These are phyloP conservation scores for Drosophila picticornis DNA, from an alignment of 2,888 invertebrate genomes.

Conservation along the genomic window DNA sequence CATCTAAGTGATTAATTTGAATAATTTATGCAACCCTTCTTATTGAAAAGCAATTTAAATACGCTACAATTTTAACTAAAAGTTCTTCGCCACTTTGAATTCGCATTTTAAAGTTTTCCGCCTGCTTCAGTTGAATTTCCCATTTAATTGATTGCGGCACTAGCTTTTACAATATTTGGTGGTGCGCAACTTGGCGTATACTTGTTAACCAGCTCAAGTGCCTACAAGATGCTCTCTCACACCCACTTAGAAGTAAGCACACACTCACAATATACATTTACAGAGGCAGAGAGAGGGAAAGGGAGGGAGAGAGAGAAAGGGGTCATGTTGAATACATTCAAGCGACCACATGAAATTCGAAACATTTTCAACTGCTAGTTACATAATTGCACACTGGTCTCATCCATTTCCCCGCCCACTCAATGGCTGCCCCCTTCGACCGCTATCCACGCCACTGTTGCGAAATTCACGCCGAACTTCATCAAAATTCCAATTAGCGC, in stretches of 20 bases:
- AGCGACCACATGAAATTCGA: conserved; percentile 74
- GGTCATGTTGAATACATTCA: conserved; percentile 32
- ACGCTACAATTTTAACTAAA: background rate
- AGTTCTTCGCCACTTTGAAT: background rate
- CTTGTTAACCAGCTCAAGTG: conserved; percentile 66
- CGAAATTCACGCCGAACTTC: conserved; percentile 77
- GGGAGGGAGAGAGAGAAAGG: background rate
- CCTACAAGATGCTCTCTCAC: conserved; percentile 58
- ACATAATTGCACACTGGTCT: conserved; percentile 66
- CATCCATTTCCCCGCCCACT: background rate
- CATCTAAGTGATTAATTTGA: background rate
- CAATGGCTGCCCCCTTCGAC: background rate
- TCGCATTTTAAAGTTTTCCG: conserved; percentile 7
- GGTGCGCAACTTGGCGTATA: conserved; percentile 60
- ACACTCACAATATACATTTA: conserved; percentile 21
- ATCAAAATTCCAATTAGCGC: conserved; percentile 79
- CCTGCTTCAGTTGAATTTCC: conserved; percentile 16
- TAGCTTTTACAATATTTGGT: conserved; percentile 19
- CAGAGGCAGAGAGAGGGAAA: background rate
- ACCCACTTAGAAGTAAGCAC: conserved; percentile 52
- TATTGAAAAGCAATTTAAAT: background rate
- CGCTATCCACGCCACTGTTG: conserved; percentile 36
- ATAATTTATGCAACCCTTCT: background rate
- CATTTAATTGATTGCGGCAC: background rate
- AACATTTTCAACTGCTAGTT: conserved; percentile 75